phyloP scores from a whole-genome alignment of 2,797 vertebrate genomes.

The Pantherophis vulpinus region DNA sequence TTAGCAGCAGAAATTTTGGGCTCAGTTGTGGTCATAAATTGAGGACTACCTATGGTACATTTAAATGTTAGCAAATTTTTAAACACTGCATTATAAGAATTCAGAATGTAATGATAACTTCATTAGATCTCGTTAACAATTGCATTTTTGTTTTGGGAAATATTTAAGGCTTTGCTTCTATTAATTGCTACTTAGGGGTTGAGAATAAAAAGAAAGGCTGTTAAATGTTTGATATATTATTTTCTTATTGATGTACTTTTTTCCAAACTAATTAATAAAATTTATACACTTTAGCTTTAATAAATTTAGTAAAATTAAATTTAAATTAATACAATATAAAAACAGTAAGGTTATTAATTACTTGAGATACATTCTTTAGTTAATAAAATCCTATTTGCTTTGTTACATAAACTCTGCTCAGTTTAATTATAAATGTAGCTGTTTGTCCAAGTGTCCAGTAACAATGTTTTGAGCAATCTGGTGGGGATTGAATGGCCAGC shows the following conservation, averaged over 20 bases:
- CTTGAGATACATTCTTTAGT: neutral
- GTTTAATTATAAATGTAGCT: neutral
- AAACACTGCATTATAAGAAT: neutral
- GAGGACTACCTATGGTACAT: neutral
- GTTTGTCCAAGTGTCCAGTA: neutral
- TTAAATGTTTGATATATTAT: neutral
- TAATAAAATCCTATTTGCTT: neutral
- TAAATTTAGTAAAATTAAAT: neutral
- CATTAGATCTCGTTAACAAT: neutral
- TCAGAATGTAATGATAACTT: neutral
- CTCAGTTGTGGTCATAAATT: neutral
- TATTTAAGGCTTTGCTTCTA: neutral
- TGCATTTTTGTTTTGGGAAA: neutral
- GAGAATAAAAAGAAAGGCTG: neutral
- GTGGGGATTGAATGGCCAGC: neutral
- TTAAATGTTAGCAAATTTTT: neutral
- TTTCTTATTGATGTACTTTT: neutral
- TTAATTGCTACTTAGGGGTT: neutral
- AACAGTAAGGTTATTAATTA: neutral
- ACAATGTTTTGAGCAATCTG: neutral
- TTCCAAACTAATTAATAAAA: neutral
- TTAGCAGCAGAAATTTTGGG: neutral
- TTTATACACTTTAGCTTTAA: neutral
- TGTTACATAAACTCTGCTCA: neutral
- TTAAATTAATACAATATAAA: neutral